Conservation (phyloP, 1,140 invertebrate genomes). For the Drosophila seguyi region DNA sequence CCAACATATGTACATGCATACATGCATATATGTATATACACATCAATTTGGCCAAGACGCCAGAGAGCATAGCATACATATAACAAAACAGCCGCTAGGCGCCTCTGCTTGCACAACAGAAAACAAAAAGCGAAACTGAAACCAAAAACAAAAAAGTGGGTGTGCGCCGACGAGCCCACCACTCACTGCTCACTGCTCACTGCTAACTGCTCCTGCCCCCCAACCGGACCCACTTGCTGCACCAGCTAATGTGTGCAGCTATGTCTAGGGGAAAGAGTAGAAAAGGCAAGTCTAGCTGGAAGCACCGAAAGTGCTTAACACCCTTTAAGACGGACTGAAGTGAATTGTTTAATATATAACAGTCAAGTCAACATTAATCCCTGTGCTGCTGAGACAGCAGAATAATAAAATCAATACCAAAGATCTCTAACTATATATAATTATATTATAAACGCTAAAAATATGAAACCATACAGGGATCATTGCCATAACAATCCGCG, state of each 20-base stretch:
- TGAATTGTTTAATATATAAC: not conserved
- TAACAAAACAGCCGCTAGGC: slow-evolving; percentile 52
- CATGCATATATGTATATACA: slow-evolving; percentile 3
- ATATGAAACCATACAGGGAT: not conserved
- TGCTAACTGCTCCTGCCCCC: slow-evolving; percentile 2
- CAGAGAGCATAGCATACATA: slow-evolving; percentile 18
- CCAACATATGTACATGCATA: slow-evolving; percentile 47
- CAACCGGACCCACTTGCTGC: not conserved
- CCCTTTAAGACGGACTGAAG: slow-evolving; percentile 10
- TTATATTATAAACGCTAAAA: not conserved
- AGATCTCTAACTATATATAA: not conserved
- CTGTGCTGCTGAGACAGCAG: not conserved
- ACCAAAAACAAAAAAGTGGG: slow-evolving; percentile 65
- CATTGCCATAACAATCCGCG: not conserved
- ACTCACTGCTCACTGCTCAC: slow-evolving; percentile 22
- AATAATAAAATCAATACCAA: not conserved
- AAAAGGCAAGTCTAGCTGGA: slow-evolving; percentile 5
- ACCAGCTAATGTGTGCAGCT: slow-evolving; percentile 9
- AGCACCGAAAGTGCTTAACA: slow-evolving; percentile 4
- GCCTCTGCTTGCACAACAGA: slow-evolving; percentile 59
- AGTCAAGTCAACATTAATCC: no score
- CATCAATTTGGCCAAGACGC: slow-evolving; percentile 19
- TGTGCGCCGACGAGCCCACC: slow-evolving; percentile 73
- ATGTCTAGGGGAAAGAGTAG: slow-evolving; percentile 19
- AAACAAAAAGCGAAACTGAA: slow-evolving; percentile 46